These are phyloP conservation scores for Ernsta delagoae DNA, from an alignment of 2,888 invertebrate genomes.

Conservation along the genomic window DNA sequence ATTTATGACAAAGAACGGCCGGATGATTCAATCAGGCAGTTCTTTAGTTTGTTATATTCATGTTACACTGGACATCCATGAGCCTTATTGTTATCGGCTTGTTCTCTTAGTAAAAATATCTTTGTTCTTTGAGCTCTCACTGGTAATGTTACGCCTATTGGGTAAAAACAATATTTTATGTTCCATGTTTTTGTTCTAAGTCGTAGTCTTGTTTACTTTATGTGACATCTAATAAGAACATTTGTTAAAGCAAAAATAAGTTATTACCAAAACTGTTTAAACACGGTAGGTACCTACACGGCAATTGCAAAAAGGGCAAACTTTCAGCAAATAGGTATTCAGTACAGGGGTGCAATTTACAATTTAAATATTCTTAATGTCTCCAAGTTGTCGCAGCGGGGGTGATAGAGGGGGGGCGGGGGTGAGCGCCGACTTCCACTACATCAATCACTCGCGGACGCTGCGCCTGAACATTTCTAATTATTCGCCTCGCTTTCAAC, in stretches of 20 bases:
- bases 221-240: too few relatives aligned
- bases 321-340: slow-evolving; percentile 80
- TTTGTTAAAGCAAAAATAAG: too few relatives aligned
- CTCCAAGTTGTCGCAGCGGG: slow-evolving; percentile 73
- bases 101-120: slow-evolving; percentile 55
- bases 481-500: slow-evolving; percentile 74
- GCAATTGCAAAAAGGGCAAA: slow-evolving; percentile 65
- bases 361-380: slow-evolving; percentile 85
- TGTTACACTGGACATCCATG: slow-evolving; percentile 70
- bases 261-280: slow-evolving; percentile 1
- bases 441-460: slow-evolving; percentile 84
- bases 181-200: background rate
- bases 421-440: slow-evolving; percentile 72
- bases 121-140: slow-evolving; percentile 9
- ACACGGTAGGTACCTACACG: slow-evolving; percentile 40
- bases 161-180: background rate
- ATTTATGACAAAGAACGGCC: slow-evolving; percentile 84
- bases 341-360: slow-evolving; percentile 82
- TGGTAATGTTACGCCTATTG: slow-evolving; percentile 2
- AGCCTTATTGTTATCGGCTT: slow-evolving; percentile 73
- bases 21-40: slow-evolving; percentile 84
- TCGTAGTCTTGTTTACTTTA: background rate
- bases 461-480: slow-evolving; percentile 82
- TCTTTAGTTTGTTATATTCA: slow-evolving; percentile 84
- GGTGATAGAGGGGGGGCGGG: slow-evolving; percentile 47